Evolutionary conservation across 2,888 invertebrate species (phyloP), one percentile per base, ranked within the genome.

Genomic region (Lutraria lutraria): DNA sequence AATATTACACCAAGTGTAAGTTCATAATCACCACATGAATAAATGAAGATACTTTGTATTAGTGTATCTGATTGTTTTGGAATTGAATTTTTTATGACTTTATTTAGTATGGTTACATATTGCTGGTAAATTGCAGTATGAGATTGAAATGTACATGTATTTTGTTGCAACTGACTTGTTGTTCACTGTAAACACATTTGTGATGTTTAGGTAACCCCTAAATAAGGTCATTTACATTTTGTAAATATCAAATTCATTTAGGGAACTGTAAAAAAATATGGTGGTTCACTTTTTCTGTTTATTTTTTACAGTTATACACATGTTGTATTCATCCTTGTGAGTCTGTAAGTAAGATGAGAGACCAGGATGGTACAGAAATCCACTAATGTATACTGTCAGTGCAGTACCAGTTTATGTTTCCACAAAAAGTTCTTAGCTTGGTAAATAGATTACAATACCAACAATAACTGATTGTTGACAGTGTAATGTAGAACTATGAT

Each of bases 1-100:
- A 19, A 83, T 63, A 29, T 80, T 79, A 88, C 87, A 88, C 87
- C 83, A 84, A 88, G 87, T 88, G 87, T 88, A 88, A 88, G n/a
- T 54, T 53, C 76, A 76, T 84, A 34, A 19, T 25, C 31, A 34
- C 76, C 16, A 25, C 76, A 76, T 31, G 76, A 76, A 76, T 76
- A 34, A 31, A 76, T 76, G 76, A 31, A 13, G 19, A 25, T 76
- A 34, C 29, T 34, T 34, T 76, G 76, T 76, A 76, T 76, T 31
- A 34, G 76, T 76, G 13, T 76, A 76, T 34, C 31, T 4, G 76
- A 31, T 76, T 76, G 29, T 31, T 76, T 15, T 76, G 76, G 2
- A 76, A 76, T 34, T 76, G 76, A 76, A 76, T 3, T 31, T 19
- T 16, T 76, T 72, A 15, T 25, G 72, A 72, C 15, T 25, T 25